Percentiles rank a stretch among this genome's conserved stretches.
phyloP scores from a whole-genome alignment of 2,888 invertebrate genomes.

The Oithona nana region DNA sequence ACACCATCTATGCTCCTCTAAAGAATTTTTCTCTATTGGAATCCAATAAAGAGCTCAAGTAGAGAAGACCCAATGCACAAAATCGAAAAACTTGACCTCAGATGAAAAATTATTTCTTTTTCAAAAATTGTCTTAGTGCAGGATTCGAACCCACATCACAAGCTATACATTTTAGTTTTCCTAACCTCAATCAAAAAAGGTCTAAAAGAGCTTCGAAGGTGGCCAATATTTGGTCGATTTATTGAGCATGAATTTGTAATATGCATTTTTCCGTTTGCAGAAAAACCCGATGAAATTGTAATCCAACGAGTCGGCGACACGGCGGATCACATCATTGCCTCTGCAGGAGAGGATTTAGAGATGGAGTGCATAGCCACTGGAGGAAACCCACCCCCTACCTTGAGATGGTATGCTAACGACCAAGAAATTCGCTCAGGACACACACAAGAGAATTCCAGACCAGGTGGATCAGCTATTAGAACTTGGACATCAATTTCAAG shows the following conservation, averaged over 20 bases:
- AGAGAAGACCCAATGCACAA: too few species aligned
- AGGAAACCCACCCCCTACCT: conserved; percentile 11
- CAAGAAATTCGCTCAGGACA: conserved; percentile 1
- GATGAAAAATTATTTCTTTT: too few species aligned
- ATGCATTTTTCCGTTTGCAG: neutral
- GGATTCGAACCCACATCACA: too few species aligned
- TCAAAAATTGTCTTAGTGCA: too few species aligned
- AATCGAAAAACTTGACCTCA: too few species aligned
- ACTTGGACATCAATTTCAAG: conserved; percentile 15
- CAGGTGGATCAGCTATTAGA: neutral
- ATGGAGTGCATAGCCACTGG: conserved; percentile 14
- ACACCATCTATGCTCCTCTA: too few species aligned
- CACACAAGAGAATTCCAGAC: conserved; percentile 13
- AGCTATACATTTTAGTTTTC: too few species aligned
- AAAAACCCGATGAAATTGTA: conserved; percentile 1
- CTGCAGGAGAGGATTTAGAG: conserved; percentile 11
- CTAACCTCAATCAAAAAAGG: too few species aligned
- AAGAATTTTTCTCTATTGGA: too few species aligned
- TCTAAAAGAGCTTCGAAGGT: too few species aligned
- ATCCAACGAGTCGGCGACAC: conserved; percentile 12
- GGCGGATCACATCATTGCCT: conserved; percentile 2
- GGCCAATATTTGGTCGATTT: neutral
- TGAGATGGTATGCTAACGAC: conserved; percentile 8
- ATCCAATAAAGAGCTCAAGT: too few species aligned
- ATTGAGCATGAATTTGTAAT: neutral